Evolutionary conservation across 2,888 invertebrate species (phyloP).

Genomic region (Abrostola triplasia): DNA sequence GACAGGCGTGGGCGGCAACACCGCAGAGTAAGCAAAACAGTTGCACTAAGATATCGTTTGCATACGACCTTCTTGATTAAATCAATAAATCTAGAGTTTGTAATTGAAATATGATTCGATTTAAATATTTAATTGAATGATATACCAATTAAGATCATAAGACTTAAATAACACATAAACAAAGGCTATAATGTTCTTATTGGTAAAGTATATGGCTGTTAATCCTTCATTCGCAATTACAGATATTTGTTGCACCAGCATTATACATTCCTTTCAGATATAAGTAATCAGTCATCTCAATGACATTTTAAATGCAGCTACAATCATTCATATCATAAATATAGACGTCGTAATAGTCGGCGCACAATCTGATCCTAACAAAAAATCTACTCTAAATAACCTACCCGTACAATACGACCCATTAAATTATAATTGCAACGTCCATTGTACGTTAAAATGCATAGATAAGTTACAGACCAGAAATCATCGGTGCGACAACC

Average conservation of each 20-base stretch:
- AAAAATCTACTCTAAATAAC: constrained; percentile 45
- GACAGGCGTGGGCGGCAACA: constrained; percentile 74
- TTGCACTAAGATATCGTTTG: constrained; percentile 67
- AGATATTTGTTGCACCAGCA: neutral
- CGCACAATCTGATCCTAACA: constrained; percentile 18
- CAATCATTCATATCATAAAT: constrained; percentile 21
- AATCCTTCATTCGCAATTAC: neutral
- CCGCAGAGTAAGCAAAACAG: constrained; percentile 71
- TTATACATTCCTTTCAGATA: neutral
- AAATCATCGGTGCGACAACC: constrained; percentile 60
- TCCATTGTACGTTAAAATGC: constrained; percentile 64
- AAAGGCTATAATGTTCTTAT: too few species aligned
- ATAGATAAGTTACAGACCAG: constrained; percentile 65
- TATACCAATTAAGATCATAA: constrained; percentile 17
- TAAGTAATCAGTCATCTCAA: constrained; percentile 3
- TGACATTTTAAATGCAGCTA: neutral
- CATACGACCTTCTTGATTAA: constrained; percentile 46
- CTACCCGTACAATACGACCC: constrained; percentile 31
- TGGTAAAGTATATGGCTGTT: too few species aligned
- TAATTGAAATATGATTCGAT: constrained; percentile 41
- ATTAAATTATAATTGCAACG: constrained; percentile 53
- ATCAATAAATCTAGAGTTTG: constrained; percentile 38
- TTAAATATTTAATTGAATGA: constrained; percentile 41
- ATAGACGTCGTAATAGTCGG: constrained; percentile 12
- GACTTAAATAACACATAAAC: too few species aligned